Evolutionary conservation across 2,113 vertebrate genomes (phyloP).

Genomic region (Hepsetus odoe): DNA sequence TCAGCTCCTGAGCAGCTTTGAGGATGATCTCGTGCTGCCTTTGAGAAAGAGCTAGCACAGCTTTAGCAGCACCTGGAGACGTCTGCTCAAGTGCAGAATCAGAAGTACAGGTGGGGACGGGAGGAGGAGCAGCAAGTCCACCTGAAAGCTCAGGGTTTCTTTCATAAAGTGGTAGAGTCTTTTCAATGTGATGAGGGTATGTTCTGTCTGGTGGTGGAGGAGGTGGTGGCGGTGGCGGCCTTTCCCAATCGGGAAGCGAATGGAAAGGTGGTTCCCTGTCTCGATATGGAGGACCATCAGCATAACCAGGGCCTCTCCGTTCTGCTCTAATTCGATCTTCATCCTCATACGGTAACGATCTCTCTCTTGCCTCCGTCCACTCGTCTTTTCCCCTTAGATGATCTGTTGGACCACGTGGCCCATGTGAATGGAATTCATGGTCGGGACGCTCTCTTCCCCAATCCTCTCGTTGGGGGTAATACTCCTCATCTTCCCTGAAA

Average conservation of each 20-base stretch:
- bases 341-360: conserved; percentile 82
- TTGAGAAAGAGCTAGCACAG: conserved; percentile 94
- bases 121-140: conserved; percentile 45
- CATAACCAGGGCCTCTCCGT: conserved; percentile 84
- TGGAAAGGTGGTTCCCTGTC: conserved; percentile 79
- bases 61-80: conserved; percentile 64
- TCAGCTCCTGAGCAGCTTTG: conserved; percentile 98
- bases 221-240: conserved; percentile 67
- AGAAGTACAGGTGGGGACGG: conserved; percentile 64
- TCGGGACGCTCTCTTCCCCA: conserved; percentile 82
- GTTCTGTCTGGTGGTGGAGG: conserved; percentile 66
- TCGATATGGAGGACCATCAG: conserved; percentile 79
- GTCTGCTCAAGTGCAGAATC: conserved; percentile 78
- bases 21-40: conserved; percentile 98
- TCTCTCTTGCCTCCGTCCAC: conserved; percentile 84
- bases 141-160: conserved; percentile 68
- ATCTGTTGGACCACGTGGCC: conserved; percentile 80
- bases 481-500: conserved; percentile 80
- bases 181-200: conserved; percentile 63
- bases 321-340: conserved; percentile 82
- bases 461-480: conserved; percentile 78
- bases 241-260: conserved; percentile 84
- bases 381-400: conserved; percentile 82
- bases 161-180: conserved; percentile 74
- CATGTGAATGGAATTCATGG: conserved; percentile 79